Percentiles rank a stretch among this genome's conserved stretches.
These are phyloP conservation scores for Peromyscus leucopus DNA, from an alignment of 2,113 vertebrate species.

Conservation along the genomic window DNA sequence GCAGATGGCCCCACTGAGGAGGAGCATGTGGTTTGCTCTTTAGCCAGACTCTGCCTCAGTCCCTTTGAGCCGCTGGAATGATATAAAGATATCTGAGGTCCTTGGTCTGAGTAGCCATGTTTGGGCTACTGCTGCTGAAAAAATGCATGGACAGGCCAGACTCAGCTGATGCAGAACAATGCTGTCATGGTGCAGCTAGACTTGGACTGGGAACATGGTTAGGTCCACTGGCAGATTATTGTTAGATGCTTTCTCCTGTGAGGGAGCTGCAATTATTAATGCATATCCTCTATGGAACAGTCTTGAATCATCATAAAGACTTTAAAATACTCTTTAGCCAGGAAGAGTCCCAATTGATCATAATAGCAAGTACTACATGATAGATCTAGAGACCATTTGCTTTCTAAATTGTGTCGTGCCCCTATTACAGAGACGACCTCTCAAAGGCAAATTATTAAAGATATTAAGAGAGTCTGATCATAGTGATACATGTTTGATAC, in stretches of 20 bases:
- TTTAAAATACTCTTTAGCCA: not conserved
- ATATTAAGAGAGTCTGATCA: not conserved
- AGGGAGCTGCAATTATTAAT: not conserved
- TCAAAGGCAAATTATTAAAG: not conserved
- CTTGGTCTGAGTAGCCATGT: fast-evolving
- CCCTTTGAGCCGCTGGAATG: not conserved
- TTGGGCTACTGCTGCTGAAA: too few species aligned
- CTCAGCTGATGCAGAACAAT: too few species aligned
- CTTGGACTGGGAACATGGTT: not conserved
- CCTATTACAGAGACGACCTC: not conserved
- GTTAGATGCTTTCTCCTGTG: not conserved
- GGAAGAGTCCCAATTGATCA: not conserved
- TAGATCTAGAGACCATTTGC: not conserved
- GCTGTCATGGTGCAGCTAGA: too few species aligned
- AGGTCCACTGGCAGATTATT: too few species aligned
- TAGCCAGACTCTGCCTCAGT: not conserved
- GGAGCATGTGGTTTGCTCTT: not conserved
- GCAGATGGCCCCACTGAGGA: not conserved
- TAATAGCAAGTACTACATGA: not conserved
- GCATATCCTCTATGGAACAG: not conserved
- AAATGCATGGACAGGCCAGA: too few species aligned
- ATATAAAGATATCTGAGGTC: too few species aligned
- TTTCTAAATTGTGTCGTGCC: not conserved
- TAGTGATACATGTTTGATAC: not conserved
- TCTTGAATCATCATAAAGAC: not conserved